These are phyloP conservation scores for Calosoma granatense DNA, from an alignment of 1,140 invertebrate species.

Conservation along the genomic window DNA sequence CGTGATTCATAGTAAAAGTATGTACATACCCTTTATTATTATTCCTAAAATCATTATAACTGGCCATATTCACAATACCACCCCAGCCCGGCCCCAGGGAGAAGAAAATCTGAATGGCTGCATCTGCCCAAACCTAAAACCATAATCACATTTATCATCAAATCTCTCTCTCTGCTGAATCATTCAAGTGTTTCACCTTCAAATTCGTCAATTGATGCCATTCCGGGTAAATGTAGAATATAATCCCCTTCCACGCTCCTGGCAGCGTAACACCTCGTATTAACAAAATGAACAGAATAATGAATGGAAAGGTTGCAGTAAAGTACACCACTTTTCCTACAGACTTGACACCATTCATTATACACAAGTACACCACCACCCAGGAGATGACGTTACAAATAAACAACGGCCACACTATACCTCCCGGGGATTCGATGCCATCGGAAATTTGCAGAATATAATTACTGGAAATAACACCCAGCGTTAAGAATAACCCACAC, in stretches of 20 bases:
- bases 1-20: no score
- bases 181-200: constrained; percentile 34
- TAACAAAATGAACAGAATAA: constrained; percentile 63
- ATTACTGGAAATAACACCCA: constrained; percentile 39
- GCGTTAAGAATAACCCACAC: neutral
- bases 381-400: constrained; percentile 59
- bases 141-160: neutral
- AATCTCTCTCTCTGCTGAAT: neutral
- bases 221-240: constrained; percentile 74
- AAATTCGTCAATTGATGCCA: constrained; percentile 60
- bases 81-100: constrained; percentile 88
- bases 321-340: constrained; percentile 74
- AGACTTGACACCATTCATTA: constrained; percentile 70
- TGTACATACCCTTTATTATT: constrained; percentile 63
- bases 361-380: constrained; percentile 67
- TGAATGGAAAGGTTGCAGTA: constrained; percentile 75
- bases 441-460: constrained; percentile 56
- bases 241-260: constrained; percentile 64
- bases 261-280: constrained; percentile 65
- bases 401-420: constrained; percentile 62
- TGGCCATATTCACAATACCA: constrained; percentile 78
- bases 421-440: constrained; percentile 54
- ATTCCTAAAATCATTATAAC: constrained; percentile 81
- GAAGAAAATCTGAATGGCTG: constrained; percentile 84
- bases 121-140: constrained; percentile 81